Percentiles rank a stretch among this genome's conserved stretches.
These are phyloP conservation scores for Lepidurus arcticus DNA, from an alignment of 1,140 invertebrate genomes.

Conservation along the genomic window DNA sequence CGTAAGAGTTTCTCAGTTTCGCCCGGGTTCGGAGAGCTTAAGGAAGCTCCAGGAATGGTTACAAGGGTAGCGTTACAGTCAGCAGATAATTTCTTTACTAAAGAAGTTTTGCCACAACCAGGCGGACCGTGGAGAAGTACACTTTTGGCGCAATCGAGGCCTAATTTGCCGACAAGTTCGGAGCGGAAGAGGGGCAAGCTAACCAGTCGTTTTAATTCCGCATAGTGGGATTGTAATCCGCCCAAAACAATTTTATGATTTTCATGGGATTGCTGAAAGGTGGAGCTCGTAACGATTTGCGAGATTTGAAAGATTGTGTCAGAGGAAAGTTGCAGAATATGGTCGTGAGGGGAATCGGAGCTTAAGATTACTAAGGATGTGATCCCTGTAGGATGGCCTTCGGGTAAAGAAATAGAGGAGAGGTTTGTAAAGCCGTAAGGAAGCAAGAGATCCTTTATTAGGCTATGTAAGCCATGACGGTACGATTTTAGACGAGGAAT, in stretches of 20 bases:
- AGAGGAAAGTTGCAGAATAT: not conserved
- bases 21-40: constrained; percentile 31
- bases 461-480: not conserved
- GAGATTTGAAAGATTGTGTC: not conserved
- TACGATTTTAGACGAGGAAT: not conserved
- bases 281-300: not conserved
- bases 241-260: not conserved
- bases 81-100: constrained; percentile 42
- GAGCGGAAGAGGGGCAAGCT: not conserved
- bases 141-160: constrained; percentile 35
- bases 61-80: constrained; percentile 35
- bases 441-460: not conserved
- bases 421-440: not conserved
- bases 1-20: constrained; percentile 34
- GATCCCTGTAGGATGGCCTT: not conserved
- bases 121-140: constrained; percentile 50
- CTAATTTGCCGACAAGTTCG: not conserved
- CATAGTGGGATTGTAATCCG: not conserved
- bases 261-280: not conserved
- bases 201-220: not conserved
- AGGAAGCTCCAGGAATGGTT: constrained; percentile 12
- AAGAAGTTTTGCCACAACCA: constrained; percentile 51
- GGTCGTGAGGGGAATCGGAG: not conserved
- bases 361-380: not conserved
- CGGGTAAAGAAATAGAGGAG: not conserved